Percentiles rank a stretch among this genome's conserved stretches.
Evolutionary conservation across 2,797 vertebrate species (phyloP).

Genomic region (Muscicapa comitata): DNA sequence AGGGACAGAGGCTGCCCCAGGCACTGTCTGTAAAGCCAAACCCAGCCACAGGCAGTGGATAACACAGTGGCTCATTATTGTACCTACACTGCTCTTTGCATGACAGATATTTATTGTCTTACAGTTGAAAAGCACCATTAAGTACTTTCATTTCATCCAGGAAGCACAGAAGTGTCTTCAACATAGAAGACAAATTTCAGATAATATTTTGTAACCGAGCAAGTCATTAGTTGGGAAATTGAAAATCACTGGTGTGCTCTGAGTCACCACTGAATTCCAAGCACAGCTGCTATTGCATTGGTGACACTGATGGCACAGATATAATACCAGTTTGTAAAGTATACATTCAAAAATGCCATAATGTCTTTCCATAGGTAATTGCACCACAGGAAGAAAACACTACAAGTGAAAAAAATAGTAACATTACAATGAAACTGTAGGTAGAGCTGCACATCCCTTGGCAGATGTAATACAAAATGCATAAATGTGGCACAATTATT

Average conservation of each 20-base stretch:
- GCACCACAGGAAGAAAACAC: not conserved
- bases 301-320: not conserved
- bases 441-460: not conserved
- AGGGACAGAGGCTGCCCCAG: not conserved
- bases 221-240: not conserved
- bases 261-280: not conserved
- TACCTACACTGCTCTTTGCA: not conserved
- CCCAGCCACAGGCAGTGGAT: not conserved
- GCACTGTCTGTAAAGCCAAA: not conserved
- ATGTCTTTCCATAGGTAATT: not conserved
- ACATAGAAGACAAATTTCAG: not conserved
- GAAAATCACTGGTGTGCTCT: not conserved
- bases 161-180: not conserved
- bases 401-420: not conserved
- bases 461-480: not conserved
- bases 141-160: not conserved
- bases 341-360: not conserved
- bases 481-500: not conserved
- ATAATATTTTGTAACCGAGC: not conserved
- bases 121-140: not conserved
- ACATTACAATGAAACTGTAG: not conserved
- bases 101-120: not conserved
- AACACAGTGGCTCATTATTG: not conserved
- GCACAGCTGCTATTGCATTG: not conserved
- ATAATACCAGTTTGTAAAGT: not conserved